Evolutionary conservation across 2,113 vertebrate species (phyloP), one percentile per base, ranked within the genome.

Genomic region (Empidonax traillii): DNA sequence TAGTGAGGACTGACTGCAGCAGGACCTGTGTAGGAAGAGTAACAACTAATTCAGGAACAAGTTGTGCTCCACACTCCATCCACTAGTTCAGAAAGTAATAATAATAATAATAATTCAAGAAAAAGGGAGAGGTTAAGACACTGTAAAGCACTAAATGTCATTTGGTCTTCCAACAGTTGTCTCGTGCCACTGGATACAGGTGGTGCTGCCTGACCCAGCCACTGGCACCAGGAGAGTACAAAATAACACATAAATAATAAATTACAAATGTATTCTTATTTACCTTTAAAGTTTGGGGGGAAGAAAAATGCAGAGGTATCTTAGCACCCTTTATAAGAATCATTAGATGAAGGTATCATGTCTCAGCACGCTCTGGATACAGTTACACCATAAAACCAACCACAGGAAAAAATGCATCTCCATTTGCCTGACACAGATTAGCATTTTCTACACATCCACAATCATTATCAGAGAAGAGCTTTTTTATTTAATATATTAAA

Each of bases 401-500:
- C 68, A 68, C 39, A 62, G 51, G 31, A 86, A 88, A 63, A 74
- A 58, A 67, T 1, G 7, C 43, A 77, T 20, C 8, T 89, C 59
- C 53, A 10, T 69, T 61, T 75, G 44, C 28, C 30, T 67, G 49
- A 68, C 10, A 46, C 0, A 86, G 13, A 55, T 52, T 15, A 51
- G 20, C 16, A 10, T 52, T 78, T 77, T 39, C 72, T 71, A 44
- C 39, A 53, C 28, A 80, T 33, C 12, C 33, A 51, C 9, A 77
- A 22, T 44, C 55, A 77, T 6, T 30, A 46, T 0, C 1, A 1
- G 24, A 85, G 37, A 66, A 66, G 1, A 67, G 13, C 16, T 47
- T 37, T 49, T 27, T 20, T 39, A 23, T 6, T 2, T 30, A 35
- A 4, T 30, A 4, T 8, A 65, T n/a, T 4, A 18, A 85, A 80